Evolutionary conservation across 2,113 vertebrate species (phyloP).

Genomic region (Antidorcas marsupialis): DNA sequence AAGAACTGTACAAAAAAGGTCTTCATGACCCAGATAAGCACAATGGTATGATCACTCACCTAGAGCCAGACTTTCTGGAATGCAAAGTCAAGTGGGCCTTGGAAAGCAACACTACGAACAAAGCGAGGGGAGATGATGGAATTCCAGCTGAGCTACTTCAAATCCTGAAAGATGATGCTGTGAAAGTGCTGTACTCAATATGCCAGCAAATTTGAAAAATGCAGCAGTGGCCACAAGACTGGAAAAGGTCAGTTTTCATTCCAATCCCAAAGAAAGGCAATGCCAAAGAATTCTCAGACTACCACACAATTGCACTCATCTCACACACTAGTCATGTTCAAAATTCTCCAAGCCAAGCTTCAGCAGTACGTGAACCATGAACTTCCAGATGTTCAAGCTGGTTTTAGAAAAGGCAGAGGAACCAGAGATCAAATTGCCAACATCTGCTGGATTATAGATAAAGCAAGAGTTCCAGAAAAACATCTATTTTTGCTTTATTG

Average conservation of each 20-base stretch:
- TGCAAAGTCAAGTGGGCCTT: neutral
- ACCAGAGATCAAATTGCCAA: neutral
- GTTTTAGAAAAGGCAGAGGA: neutral
- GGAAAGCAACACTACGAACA: neutral
- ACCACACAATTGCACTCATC: neutral
- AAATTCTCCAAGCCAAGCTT: neutral
- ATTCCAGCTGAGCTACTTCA: neutral
- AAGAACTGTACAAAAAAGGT: neutral
- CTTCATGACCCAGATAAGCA: neutral
- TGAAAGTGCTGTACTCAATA: neutral
- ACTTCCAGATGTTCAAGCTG: neutral
- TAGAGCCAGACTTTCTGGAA: neutral
- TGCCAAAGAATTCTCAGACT: neutral
- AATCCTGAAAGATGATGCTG: neutral
- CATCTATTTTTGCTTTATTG: neutral
- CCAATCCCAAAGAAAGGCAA: neutral
- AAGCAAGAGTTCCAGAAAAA: neutral
- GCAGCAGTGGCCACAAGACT: neutral
- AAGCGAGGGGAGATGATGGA: neutral
- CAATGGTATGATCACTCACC: neutral
- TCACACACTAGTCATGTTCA: neutral
- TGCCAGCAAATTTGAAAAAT: neutral
- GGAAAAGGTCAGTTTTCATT: neutral
- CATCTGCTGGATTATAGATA: neutral
- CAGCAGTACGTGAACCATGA: fast-evolving